These are phyloP conservation scores for Hippocampus guttulatus DNA, from an alignment of 2,113 vertebrate genomes.

Conservation along the genomic window DNA sequence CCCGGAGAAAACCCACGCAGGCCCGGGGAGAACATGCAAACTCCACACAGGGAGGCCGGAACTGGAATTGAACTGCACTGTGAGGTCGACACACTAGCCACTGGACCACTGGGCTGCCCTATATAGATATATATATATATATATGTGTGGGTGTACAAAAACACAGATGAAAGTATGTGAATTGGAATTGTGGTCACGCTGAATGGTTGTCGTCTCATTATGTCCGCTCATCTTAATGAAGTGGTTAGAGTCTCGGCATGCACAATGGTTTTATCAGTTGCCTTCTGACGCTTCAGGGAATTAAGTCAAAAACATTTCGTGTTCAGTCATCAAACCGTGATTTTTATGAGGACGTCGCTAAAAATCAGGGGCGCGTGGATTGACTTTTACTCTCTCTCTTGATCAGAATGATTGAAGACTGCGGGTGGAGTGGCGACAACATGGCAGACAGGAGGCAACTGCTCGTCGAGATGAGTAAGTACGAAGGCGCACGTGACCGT, in stretches of 20 bases:
- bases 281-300: constrained; percentile 5
- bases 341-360: constrained; percentile 7
- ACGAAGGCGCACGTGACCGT: constrained; percentile 23
- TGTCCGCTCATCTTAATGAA: constrained; percentile 1
- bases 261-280: constrained; percentile 7
- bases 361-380: constrained; percentile 10
- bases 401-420: constrained; percentile 96
- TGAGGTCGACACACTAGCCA: no score
- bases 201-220: constrained; percentile 4
- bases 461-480: constrained; percentile 99
- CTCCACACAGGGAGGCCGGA: no score
- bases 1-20: no score
- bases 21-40: no score
- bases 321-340: constrained; percentile 3
- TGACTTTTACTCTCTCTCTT: constrained; percentile 48
- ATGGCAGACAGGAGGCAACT: constrained; percentile 99
- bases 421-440: constrained; percentile 82
- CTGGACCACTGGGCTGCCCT: no score
- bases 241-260: neutral
- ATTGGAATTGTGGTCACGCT: neutral
- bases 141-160: neutral
- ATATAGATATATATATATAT: no score
- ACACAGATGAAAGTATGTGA: neutral
- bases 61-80: no score
- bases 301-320: neutral